These are phyloP conservation scores for Pyrrhia umbra DNA, from an alignment of 2,888 invertebrate species.

Conservation along the genomic window DNA sequence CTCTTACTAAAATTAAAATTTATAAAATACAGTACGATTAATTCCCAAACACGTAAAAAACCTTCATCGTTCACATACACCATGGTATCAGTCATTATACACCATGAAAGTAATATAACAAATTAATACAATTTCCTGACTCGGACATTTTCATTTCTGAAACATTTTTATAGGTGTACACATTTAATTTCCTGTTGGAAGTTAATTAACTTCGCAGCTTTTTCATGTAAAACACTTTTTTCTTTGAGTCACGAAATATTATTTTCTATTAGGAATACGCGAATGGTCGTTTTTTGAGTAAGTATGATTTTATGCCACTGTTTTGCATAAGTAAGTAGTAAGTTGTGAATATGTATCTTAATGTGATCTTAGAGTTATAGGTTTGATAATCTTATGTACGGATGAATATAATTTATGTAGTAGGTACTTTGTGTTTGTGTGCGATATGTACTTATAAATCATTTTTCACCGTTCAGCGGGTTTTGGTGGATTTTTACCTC, in stretches of 20 bases:
- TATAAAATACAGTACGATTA: background rate
- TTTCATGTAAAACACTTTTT: slow-evolving; percentile 64
- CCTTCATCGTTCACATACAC: background rate
- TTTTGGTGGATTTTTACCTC: too few species aligned
- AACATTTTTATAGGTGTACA: slow-evolving; percentile 64
- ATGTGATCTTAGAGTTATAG: slow-evolving; percentile 46
- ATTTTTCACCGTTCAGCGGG: background rate
- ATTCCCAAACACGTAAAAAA: background rate
- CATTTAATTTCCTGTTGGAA: slow-evolving; percentile 81
- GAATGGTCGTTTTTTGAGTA: slow-evolving; percentile 42
- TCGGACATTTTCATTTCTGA: slow-evolving; percentile 62
- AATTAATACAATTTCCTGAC: slow-evolving; percentile 67
- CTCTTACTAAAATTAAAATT: background rate
- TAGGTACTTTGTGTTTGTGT: background rate
- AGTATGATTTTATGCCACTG: slow-evolving; percentile 60
- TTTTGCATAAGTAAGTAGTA: slow-evolving; percentile 56
- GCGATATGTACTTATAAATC: background rate
- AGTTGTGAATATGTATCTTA: slow-evolving; percentile 52
- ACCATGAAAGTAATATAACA: slow-evolving; percentile 50
- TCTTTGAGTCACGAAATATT: slow-evolving; percentile 65
- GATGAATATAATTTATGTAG: slow-evolving; percentile 5
- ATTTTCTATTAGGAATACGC: slow-evolving; percentile 55
- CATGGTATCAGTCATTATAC: slow-evolving; percentile 16
- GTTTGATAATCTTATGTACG: slow-evolving; percentile 40
- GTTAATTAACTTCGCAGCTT: slow-evolving; percentile 71